Conservation (phyloP, 2,888 invertebrate genomes). For the Lepidochrysops patricia region DNA sequence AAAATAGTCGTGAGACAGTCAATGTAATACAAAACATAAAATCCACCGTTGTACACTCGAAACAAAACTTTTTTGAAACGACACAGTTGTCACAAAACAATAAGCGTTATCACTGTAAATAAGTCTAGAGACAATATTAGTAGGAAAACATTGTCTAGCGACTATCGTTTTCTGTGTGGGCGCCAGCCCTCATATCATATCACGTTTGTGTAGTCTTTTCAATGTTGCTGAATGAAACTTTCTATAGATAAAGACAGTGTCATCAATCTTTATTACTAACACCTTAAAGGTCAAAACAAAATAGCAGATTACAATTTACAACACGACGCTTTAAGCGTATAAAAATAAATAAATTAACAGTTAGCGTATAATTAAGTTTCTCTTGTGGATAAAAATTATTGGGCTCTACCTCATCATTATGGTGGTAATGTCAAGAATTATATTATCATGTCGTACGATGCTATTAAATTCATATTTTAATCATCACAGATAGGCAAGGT, state of each 20-base stretch:
- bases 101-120: too few relatives aligned
- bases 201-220: conserved; percentile 60
- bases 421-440: background rate
- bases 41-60: too few relatives aligned
- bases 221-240: conserved; percentile 67
- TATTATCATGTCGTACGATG: background rate
- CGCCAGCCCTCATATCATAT: too few relatives aligned
- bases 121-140: too few relatives aligned
- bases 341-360: conserved; percentile 5
- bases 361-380: background rate
- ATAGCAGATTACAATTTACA: background rate
- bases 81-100: too few relatives aligned
- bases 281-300: background rate
- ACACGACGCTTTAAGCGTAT: background rate
- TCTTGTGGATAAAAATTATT: background rate
- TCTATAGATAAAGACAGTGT: conserved; percentile 39
- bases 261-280: background rate
- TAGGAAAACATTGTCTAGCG: too few relatives aligned
- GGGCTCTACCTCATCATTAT: background rate
- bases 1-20: too few relatives aligned
- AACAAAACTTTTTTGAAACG: too few relatives aligned
- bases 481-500: background rate
- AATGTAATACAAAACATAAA: too few relatives aligned
- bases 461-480: background rate
- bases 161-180: too few relatives aligned